phyloP scores from a whole-genome alignment of 1,140 invertebrate genomes.

The Odontomachus brunneus region DNA sequence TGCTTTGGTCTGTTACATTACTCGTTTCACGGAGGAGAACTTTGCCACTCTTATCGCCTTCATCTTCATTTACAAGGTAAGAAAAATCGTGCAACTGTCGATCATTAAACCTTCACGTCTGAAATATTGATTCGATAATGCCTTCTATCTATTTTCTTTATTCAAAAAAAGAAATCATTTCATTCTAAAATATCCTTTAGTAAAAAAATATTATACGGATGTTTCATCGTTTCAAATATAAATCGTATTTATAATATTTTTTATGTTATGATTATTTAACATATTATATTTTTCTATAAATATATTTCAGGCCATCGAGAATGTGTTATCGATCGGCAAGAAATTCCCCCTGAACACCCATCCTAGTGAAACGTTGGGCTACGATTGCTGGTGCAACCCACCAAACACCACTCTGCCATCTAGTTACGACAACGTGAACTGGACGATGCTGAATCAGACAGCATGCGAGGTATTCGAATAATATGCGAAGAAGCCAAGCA shows the following conservation, averaged over 20 bases:
- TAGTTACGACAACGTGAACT: conserved; percentile 83
- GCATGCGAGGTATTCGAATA: conserved; percentile 87
- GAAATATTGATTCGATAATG: background rate
- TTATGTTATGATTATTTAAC: background rate
- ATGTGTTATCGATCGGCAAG: conserved; percentile 93
- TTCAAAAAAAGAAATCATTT: background rate
- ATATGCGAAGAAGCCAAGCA: background rate
- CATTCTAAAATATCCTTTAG: too few relatives aligned
- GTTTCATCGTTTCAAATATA: conserved; percentile 2
- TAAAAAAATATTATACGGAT: too few relatives aligned
- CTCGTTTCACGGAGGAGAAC: conserved; percentile 99
- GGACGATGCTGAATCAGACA: conserved; percentile 88
- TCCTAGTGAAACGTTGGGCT: conserved; percentile 85
- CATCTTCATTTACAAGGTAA: conserved; percentile 99
- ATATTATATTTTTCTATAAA: conserved; percentile 1
- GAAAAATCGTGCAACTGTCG: background rate
- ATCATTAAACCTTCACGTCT: background rate
- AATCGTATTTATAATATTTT: background rate
- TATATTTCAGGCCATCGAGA: conserved; percentile 90
- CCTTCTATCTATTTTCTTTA: background rate
- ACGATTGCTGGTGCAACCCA: conserved; percentile 89
- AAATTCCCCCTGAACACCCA: conserved; percentile 91
- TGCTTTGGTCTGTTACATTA: conserved; percentile 99
- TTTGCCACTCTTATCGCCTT: conserved; percentile 99
- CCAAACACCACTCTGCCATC: conserved; percentile 80